Evolutionary conservation across 2,888 invertebrate species (phyloP).

Genomic region (Diaphora mendica): DNA sequence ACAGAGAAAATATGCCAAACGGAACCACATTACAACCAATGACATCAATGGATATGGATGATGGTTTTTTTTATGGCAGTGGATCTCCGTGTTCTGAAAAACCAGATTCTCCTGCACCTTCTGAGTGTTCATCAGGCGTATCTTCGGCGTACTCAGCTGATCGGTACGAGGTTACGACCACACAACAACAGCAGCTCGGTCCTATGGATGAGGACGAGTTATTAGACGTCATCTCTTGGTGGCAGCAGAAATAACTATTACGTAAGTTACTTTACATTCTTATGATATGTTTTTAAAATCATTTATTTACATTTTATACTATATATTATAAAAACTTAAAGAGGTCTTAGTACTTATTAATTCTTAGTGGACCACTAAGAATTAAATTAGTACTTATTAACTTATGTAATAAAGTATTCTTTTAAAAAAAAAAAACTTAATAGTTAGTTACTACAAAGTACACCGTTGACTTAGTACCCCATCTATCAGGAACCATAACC

Average conservation of each 20-base stretch:
- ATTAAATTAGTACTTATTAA: no score
- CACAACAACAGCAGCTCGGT: slow-evolving; percentile 87
- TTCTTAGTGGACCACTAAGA: no score
- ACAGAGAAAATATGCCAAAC: slow-evolving; percentile 81
- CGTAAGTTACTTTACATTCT: slow-evolving; percentile 61
- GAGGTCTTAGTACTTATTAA: no score
- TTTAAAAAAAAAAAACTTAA: neutral
- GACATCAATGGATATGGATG: slow-evolving; percentile 81
- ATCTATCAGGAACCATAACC: neutral
- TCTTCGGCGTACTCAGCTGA: slow-evolving; percentile 82
- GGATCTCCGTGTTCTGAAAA: slow-evolving; percentile 89
- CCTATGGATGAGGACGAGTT: slow-evolving; percentile 96
- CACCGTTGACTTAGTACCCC: neutral
- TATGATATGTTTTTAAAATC: neutral
- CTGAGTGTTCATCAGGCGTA: slow-evolving; percentile 88
- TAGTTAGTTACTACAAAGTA: neutral
- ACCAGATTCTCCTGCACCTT: slow-evolving; percentile 91
- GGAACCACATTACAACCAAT: slow-evolving; percentile 72
- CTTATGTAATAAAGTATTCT: no score
- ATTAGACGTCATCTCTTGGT: slow-evolving; percentile 93
- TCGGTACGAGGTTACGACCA: slow-evolving; percentile 73
- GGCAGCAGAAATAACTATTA: slow-evolving; percentile 89
- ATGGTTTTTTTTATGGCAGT: slow-evolving; percentile 82
- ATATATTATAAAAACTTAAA: neutral
- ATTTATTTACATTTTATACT: neutral